These are phyloP conservation scores for Eulemur mongoz DNA, from an alignment of 2,797 vertebrate genomes.

Conservation along the genomic window DNA sequence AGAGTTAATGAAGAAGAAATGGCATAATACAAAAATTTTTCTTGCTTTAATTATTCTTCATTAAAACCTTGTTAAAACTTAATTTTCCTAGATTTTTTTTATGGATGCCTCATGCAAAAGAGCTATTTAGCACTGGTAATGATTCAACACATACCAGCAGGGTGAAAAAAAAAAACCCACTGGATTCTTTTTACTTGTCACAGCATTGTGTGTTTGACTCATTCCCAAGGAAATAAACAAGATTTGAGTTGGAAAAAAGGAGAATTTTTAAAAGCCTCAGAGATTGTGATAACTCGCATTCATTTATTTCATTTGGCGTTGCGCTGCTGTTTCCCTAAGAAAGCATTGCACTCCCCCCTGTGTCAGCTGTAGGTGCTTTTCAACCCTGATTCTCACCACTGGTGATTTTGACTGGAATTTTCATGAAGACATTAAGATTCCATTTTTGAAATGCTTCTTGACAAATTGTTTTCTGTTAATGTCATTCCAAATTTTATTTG, in stretches of 20 bases:
- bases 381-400: not conserved
- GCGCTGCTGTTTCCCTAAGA: not conserved
- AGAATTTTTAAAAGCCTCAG: not conserved
- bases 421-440: not conserved
- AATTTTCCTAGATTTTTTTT: not conserved
- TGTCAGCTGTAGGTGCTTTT: not conserved
- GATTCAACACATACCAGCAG: not conserved
- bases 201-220: not conserved
- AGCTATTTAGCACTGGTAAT: not conserved
- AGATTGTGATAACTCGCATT: too few species aligned
- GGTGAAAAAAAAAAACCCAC: too few species aligned
- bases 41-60: not conserved
- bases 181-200: not conserved
- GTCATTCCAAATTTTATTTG: not conserved
- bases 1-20: not conserved
- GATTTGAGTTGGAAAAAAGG: not conserved
- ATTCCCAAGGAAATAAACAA: not conserved
- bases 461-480: not conserved
- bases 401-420: not conserved
- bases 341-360: not conserved
- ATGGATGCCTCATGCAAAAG: not conserved
- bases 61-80: not conserved
- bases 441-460: not conserved
- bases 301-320: not conserved
- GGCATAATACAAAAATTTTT: not conserved